Evolutionary conservation across 35 echinoderm and acorn worm genomes (phyloP).

Genomic region (Eucidaris tribuloides): DNA sequence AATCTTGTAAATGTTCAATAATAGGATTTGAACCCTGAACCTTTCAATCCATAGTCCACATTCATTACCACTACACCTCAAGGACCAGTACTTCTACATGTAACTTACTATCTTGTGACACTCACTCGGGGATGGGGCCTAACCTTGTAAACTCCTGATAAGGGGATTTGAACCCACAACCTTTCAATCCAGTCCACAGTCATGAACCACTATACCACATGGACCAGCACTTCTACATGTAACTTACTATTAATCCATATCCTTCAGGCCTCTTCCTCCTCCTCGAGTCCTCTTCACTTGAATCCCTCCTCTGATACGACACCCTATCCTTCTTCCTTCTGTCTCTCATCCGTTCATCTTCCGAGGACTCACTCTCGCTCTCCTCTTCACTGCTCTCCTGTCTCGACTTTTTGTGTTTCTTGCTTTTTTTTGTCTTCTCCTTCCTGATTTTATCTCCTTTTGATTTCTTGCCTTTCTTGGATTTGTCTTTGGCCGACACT

Average conservation of each 20-base stretch:
- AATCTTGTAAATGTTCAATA: no score
- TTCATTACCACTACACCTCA: no score
- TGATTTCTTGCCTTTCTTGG: constrained; percentile 58
- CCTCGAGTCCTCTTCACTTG: background rate
- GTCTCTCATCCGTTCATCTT: constrained; percentile 18
- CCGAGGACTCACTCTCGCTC: constrained; percentile 18
- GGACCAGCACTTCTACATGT: background rate
- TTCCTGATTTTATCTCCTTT: constrained; percentile 63
- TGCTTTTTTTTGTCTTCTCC: constrained; percentile 56
- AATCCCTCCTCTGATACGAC: background rate
- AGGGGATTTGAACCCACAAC: no score
- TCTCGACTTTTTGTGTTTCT: constrained; percentile 70
- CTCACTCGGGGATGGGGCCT: no score
- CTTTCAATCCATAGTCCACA: no score
- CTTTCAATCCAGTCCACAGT: no score
- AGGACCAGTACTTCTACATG: no score
- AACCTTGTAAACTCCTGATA: no score
- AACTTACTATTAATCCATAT: constrained; percentile 26
- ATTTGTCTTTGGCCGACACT: constrained; percentile 51
- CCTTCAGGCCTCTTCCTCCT: constrained; percentile 13
- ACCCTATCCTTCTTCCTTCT: constrained; percentile 5
- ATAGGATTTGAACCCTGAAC: no score
- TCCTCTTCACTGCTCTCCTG: constrained; percentile 29
- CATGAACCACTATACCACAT: no score
- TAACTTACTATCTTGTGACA: no score